Percentiles rank a stretch among this genome's conserved stretches.
Evolutionary conservation across 2,797 vertebrate species (phyloP).

Genomic region (Coranthus polyacanthus): DNA sequence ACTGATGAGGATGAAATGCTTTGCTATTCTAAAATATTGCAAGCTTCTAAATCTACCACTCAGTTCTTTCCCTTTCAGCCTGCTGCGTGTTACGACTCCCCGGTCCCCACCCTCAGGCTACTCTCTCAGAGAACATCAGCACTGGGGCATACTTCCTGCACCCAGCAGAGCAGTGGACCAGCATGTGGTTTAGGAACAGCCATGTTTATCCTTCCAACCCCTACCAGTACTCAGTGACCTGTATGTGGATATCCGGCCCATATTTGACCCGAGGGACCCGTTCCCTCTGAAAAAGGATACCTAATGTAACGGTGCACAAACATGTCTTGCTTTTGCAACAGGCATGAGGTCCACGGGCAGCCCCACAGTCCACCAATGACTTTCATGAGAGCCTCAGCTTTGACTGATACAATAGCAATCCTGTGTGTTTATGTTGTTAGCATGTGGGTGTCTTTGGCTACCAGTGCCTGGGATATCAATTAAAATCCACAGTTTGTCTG

Average conservation of each 20-base stretch:
- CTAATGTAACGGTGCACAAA: conserved; percentile 97
- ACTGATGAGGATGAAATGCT: conserved; percentile 36
- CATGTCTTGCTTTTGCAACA: conserved; percentile 96
- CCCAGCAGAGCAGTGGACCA: conserved; percentile 87
- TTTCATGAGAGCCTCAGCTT: conserved; percentile 89
- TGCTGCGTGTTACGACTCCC: conserved; percentile 53
- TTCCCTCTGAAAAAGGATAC: conserved; percentile 99
- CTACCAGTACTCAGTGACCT: conserved; percentile 93
- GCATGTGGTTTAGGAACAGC: conserved; percentile 93
- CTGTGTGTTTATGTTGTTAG: conserved; percentile 94
- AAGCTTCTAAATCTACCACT: conserved; percentile 46
- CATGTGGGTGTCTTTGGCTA: conserved; percentile 93
- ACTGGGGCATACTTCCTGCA: conserved; percentile 86
- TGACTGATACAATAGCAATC: conserved; percentile 94
- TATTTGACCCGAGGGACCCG: conserved; percentile 96
- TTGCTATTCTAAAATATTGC: conserved; percentile 32
- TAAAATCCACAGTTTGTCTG: conserved; percentile 86
- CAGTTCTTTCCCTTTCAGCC: conserved; percentile 27
- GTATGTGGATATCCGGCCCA: conserved; percentile 96
- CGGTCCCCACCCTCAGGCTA: conserved; percentile 70
- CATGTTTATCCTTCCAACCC: conserved; percentile 91
- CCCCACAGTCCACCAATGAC: conserved; percentile 85
- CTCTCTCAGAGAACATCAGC: conserved; percentile 82
- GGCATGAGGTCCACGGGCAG: conserved; percentile 92
- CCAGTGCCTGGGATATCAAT: conserved; percentile 98